Percentiles rank a stretch among this genome's conserved stretches.
phyloP scores from a whole-genome alignment of 2,797 vertebrate genomes.

The Rhinophrynus dorsalis region DNA sequence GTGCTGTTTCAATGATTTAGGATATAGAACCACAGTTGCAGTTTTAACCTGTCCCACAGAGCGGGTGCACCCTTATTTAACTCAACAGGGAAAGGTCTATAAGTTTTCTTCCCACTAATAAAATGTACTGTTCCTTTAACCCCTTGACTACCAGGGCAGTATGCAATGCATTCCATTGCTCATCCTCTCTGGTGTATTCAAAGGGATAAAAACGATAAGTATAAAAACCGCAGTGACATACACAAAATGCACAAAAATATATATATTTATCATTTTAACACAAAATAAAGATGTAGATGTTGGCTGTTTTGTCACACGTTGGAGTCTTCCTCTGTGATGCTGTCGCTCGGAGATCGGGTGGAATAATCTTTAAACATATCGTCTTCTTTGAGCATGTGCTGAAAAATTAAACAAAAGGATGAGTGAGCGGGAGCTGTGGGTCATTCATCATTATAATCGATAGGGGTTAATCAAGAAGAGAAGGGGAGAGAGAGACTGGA shows the following conservation, averaged over 20 bases:
- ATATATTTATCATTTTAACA: conserved; percentile 2
- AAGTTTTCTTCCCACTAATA: too few species aligned
- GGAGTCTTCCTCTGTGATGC: conserved; percentile 88
- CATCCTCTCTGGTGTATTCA: too few species aligned
- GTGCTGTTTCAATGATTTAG: too few species aligned
- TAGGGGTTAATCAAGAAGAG: neutral
- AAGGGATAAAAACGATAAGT: conserved; percentile 10
- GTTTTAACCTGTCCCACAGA: too few species aligned
- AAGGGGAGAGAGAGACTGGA: neutral
- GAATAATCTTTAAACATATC: conserved; percentile 91
- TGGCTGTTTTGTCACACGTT: conserved; percentile 74
- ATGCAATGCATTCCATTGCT: too few species aligned
- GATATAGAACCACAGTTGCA: too few species aligned
- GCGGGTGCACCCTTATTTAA: too few species aligned
- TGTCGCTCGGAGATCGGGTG: conserved; percentile 80
- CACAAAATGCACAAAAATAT: neutral
- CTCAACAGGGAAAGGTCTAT: too few species aligned
- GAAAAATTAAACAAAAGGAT: conserved; percentile 47
- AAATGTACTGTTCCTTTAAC: too few species aligned
- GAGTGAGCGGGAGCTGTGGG: too few species aligned
- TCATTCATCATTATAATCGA: too few species aligned
- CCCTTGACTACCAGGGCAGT: too few species aligned
- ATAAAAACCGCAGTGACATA: conserved; percentile 12
- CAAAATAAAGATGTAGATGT: neutral
- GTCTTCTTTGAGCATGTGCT: conserved; percentile 98